These are phyloP conservation scores for Drosophila robusta DNA, from an alignment of 2,888 invertebrate genomes.

Conservation along the genomic window DNA sequence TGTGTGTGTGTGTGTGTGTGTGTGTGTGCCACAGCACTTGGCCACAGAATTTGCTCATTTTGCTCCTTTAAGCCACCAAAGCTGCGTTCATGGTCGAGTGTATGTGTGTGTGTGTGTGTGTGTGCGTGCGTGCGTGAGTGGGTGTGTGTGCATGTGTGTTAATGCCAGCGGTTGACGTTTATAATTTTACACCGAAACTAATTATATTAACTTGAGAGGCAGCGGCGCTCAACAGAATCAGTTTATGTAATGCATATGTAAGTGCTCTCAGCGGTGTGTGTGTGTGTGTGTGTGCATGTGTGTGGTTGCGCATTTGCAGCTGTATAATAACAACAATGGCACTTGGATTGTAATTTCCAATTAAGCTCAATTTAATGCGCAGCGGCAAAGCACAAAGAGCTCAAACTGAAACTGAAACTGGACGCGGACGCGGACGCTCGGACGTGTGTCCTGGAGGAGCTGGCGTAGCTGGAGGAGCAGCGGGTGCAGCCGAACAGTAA, in stretches of 20 bases:
- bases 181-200: slow-evolving; percentile 74
- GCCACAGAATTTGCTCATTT: slow-evolving; percentile 48
- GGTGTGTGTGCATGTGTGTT: slow-evolving; percentile 27
- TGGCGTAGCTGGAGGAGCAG: background rate
- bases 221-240: slow-evolving; percentile 55
- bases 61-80: slow-evolving; percentile 51
- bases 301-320: slow-evolving; percentile 14
- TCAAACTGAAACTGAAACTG: slow-evolving; percentile 30
- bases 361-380: slow-evolving; percentile 72
- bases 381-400: slow-evolving; percentile 18
- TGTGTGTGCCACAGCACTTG: slow-evolving; percentile 22
- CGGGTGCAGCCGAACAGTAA: background rate
- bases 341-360: slow-evolving; percentile 74
- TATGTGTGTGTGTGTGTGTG: slow-evolving; percentile 8
- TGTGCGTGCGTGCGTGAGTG: slow-evolving; percentile 12
- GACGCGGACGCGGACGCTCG: slow-evolving; percentile 1
- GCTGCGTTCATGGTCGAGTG: slow-evolving; percentile 29
- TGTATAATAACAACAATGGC: slow-evolving; percentile 49
- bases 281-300: background rate
- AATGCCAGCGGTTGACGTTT: slow-evolving; percentile 60
- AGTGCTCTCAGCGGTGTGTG: slow-evolving; percentile 36
- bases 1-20: slow-evolving; percentile 8
- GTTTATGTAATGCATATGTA: slow-evolving; percentile 73
- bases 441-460: background rate
- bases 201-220: slow-evolving; percentile 71